Evolutionary conservation across 1,140 invertebrate species (phyloP), one percentile per base, ranked within the genome.

Genomic region (Formica exsecta): DNA sequence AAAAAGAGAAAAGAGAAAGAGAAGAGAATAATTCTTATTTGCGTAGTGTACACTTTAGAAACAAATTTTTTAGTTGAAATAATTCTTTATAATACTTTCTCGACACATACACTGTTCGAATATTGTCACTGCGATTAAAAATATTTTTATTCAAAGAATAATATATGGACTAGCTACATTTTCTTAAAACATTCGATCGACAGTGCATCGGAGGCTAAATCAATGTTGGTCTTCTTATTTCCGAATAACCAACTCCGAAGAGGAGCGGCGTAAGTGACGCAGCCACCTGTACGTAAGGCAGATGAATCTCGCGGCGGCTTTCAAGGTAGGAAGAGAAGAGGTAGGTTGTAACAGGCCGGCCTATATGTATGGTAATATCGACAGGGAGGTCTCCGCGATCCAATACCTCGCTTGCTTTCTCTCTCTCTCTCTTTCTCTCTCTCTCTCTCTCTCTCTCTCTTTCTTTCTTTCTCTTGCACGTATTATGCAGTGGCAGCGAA

Each of bases 281-380:
- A 91, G 86, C 80, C 89, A 89, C 90, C 90, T 89, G 91, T 90
- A 91, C 89, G 90, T 89, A 87, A 89, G 84, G 86, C 88, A 93
- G 89, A 90, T 90, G 85, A 90, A 90, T 90, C 89, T 90, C 88
- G 85, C 86, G 75, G 86, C 86, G 89, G 87, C 84, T 90, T 89
- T 89, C 75, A 89, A 79, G 74, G 88, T 64, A 87, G 85, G 79
- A 87, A 84, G 91, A 89, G 91, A 89, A 74, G 86, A 89, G 89
- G 87, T 89, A 88, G 91, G 86, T 90, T 88, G 89, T 87, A 91
- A 90, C 88, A 81, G 88, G 86, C 89, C 90, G 92, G 86, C 91
- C 91, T 91, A 93, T 93, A 94, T 92, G 92, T 92, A 94, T 92
- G 93, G 91, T 93, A 93, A 94, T 93, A 92, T 89, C 89, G 90